Percentiles rank a stretch among this genome's conserved stretches.
These are phyloP conservation scores for Phoenicopterus ruber DNA, from an alignment of 2,113 vertebrate species.

Conservation along the genomic window DNA sequence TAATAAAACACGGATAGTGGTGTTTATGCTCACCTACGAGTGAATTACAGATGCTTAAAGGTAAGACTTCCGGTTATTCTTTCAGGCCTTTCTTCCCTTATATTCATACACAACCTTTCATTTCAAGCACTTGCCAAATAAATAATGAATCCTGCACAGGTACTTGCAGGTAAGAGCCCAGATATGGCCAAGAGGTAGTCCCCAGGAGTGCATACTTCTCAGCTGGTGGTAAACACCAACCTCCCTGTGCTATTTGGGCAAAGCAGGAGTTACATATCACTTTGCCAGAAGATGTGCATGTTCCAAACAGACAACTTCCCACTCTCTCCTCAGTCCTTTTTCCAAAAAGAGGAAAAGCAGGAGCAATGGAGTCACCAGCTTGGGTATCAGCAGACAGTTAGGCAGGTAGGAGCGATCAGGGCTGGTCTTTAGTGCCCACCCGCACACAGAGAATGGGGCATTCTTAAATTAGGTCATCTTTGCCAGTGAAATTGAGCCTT, in stretches of 20 bases:
- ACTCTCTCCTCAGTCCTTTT: neutral
- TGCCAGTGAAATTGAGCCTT: neutral
- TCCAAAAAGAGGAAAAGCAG: neutral
- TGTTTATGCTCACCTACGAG: neutral
- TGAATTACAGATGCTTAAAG: neutral
- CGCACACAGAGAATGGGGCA: rapidly evolving
- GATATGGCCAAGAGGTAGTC: neutral
- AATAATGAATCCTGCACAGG: neutral
- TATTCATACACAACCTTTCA: neutral
- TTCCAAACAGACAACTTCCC: neutral
- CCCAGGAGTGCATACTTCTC: neutral
- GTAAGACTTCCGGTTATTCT: neutral
- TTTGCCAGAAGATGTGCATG: neutral
- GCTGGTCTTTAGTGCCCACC: neutral
- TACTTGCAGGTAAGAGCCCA: neutral
- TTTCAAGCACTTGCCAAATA: neutral
- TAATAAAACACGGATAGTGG: neutral
- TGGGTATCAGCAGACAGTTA: neutral
- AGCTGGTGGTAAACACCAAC: neutral
- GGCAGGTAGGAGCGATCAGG: neutral
- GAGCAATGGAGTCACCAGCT: neutral
- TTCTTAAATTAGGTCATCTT: neutral
- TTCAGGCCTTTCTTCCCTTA: neutral
- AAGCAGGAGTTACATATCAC: neutral
- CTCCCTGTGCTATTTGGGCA: neutral